A percentile compares a stretch with the other conserved stretches of the same genome.
phyloP scores from a whole-genome alignment of 2,888 invertebrate species.

The Panopea generosa region DNA sequence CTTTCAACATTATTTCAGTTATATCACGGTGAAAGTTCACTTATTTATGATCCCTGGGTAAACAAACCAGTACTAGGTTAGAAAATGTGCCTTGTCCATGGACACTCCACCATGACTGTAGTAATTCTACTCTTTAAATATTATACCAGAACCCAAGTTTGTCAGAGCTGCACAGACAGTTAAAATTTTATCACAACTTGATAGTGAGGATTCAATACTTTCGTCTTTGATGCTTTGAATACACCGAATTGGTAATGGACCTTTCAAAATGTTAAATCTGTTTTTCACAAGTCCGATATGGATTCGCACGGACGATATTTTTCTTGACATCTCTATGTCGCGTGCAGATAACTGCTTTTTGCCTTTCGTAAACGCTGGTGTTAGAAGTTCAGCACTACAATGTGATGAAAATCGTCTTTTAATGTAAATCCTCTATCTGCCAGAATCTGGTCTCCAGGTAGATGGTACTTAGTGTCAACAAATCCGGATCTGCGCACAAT shows the following conservation, averaged over 20 bases:
- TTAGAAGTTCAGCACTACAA: constrained; percentile 55
- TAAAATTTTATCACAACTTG: constrained; percentile 9
- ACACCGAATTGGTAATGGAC: background rate
- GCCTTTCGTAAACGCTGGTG: constrained; percentile 57
- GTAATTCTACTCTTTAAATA: constrained; percentile 1
- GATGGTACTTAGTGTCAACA: constrained; percentile 37
- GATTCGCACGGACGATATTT: constrained; percentile 51
- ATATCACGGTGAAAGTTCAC: no score
- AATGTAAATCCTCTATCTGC: constrained; percentile 64
- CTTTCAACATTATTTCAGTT: no score
- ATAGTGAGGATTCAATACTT: background rate
- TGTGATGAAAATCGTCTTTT: constrained; percentile 54
- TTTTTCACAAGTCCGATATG: constrained; percentile 40
- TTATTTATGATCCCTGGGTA: no score
- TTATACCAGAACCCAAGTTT: background rate
- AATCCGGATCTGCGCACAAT: constrained; percentile 54
- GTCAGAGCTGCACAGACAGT: background rate
- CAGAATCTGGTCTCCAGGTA: constrained; percentile 62
- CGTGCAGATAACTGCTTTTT: constrained; percentile 55
- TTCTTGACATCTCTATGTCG: constrained; percentile 56
- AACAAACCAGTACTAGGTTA: no score
- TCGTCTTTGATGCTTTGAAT: background rate
- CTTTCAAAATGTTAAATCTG: constrained; percentile 7
- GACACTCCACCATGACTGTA: no score
- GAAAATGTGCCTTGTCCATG: no score